Evolutionary conservation across 2,113 vertebrate genomes (phyloP).

Genomic region (Bolborhynchus lineola): DNA sequence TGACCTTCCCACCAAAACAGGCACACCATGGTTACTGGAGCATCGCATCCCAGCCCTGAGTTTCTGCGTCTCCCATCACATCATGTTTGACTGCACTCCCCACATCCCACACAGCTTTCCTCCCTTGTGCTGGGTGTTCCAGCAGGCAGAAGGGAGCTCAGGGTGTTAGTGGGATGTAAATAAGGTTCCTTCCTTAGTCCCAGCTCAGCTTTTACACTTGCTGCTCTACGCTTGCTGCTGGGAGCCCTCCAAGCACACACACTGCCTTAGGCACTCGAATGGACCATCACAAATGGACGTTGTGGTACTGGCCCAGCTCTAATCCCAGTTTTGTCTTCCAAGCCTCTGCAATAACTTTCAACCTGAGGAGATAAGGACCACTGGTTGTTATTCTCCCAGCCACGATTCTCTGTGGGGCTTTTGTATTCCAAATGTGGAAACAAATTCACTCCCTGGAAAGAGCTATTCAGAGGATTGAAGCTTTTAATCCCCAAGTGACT

Average conservation of each 20-base stretch:
- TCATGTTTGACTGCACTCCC: background rate
- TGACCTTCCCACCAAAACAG: background rate
- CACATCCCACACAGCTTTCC: background rate
- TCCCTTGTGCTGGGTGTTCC: background rate
- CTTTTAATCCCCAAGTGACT: background rate
- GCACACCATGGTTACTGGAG: background rate
- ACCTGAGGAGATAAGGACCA: background rate
- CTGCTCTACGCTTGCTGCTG: background rate
- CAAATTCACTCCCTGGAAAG: background rate
- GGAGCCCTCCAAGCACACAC: background rate
- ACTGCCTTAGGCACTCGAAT: background rate
- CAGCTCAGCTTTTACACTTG: background rate
- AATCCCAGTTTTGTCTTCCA: background rate
- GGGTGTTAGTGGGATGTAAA: background rate
- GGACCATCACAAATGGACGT: background rate
- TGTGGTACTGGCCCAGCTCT: background rate
- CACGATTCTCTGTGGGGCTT: background rate
- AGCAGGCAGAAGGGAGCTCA: background rate
- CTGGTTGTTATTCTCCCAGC: background rate
- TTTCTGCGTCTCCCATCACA: background rate
- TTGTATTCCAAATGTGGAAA: background rate
- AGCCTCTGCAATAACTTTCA: background rate
- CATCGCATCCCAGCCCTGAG: background rate
- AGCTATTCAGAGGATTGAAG: accelerated
- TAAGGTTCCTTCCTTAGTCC: background rate